A percentile compares a stretch with the other conserved stretches of the same genome.
Evolutionary conservation across 2,113 vertebrate genomes (phyloP).

Genomic region (Syngnathus floridae): DNA sequence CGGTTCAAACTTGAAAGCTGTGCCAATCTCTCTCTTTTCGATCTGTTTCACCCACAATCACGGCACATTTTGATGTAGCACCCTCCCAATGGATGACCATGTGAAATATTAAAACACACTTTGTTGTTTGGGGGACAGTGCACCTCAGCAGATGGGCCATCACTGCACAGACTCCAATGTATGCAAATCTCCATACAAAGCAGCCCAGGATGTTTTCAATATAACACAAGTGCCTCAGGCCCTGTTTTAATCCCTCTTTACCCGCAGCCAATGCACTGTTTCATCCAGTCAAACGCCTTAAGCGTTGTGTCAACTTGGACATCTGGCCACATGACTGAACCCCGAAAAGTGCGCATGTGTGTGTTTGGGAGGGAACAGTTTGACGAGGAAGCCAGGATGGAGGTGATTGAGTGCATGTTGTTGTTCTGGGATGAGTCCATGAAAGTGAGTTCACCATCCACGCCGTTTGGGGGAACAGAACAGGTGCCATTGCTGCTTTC

Average conservation of each 20-base stretch:
- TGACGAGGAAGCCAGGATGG: conserved; percentile 30
- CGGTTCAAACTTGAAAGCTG: conserved; percentile 70
- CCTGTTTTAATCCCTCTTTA: conserved; percentile 91
- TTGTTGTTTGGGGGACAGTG: conserved; percentile 84
- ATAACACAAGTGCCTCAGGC: conserved; percentile 87
- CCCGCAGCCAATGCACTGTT: conserved; percentile 82
- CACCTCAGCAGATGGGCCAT: conserved; percentile 88
- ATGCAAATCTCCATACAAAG: conserved; percentile 91
- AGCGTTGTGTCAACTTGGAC: conserved; percentile 92
- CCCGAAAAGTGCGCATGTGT: conserved; percentile 53
- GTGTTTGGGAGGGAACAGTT: conserved; percentile 35
- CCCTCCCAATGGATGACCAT: conserved; percentile 71
- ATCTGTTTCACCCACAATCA: conserved; percentile 28
- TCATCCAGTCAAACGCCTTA: conserved; percentile 95
- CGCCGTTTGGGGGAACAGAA: conserved; percentile 48
- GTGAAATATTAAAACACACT: conserved; percentile 84
- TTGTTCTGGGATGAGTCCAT: conserved; percentile 69
- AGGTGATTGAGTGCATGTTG: conserved; percentile 46
- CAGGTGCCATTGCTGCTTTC: conserved; percentile 62
- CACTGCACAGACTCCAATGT: conserved; percentile 77
- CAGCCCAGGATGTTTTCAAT: conserved; percentile 92
- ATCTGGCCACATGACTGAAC: conserved; percentile 85
- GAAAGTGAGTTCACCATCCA: not conserved
- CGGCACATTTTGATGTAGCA: conserved; percentile 38
- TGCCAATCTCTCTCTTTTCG: conserved; percentile 64